Conservation (phyloP, 2,888 invertebrate genomes). For the Pegoplata infirma region DNA sequence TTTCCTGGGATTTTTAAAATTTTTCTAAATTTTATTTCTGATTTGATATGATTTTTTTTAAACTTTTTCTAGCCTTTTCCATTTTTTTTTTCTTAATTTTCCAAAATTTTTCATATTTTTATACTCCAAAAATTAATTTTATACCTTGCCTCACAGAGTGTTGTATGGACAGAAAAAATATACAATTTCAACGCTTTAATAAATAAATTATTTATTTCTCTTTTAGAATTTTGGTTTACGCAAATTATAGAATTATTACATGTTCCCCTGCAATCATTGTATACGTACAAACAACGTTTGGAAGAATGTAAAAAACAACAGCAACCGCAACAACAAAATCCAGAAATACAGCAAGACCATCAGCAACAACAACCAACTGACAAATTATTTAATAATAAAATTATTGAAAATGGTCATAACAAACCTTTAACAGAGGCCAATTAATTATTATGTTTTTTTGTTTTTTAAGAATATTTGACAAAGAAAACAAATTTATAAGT, state of each 20-base stretch:
- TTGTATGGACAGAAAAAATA: no score
- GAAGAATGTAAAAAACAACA: slow-evolving; percentile 68
- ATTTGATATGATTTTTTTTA: no score
- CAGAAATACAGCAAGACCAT: slow-evolving; percentile 36
- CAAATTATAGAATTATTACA: slow-evolving; percentile 91
- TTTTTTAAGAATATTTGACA: background rate
- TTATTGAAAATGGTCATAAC: slow-evolving; percentile 72
- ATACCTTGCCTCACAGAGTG: no score
- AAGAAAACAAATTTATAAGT: no score
- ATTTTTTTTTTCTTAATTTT: no score
- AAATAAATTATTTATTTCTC: background rate
- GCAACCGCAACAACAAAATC: slow-evolving; percentile 55
- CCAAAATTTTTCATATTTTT: no score
- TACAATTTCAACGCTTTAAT: no score
- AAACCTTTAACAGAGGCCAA: slow-evolving; percentile 62
- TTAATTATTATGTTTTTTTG: slow-evolving; percentile 45
- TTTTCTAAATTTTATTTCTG: no score
- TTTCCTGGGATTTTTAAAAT: no score
- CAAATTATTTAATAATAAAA: slow-evolving; percentile 60
- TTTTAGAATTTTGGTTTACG: slow-evolving; percentile 89
- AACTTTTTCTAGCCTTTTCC: no score
- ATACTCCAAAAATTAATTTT: no score
- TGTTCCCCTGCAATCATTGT: slow-evolving; percentile 91
- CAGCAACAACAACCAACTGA: slow-evolving; percentile 42
- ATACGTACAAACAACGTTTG: slow-evolving; percentile 79